Base-by-base conservation (phyloP, 2,888 invertebrate species). In the Torymus aiolomorphi region DNA sequence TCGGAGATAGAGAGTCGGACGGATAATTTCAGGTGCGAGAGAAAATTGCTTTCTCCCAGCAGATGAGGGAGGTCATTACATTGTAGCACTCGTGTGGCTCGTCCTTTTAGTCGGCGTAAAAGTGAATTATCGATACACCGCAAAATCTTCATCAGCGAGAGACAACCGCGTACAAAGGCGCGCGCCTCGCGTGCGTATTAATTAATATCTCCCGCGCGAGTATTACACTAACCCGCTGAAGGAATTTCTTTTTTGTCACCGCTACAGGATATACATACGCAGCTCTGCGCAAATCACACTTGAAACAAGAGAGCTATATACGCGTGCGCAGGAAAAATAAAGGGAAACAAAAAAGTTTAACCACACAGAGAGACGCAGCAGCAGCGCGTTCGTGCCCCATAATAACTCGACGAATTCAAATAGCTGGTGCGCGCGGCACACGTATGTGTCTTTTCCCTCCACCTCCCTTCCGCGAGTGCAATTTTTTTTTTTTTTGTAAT, bases 321-420 rank as follows among this genome's bases (percentile, higher is more conserved):
- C 57, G 16, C 10, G 8, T 0, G 16, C 16, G 16, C 1, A 57
- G 24, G 16, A 54, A 54, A 65, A 20, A 16, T n/a, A 72, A 51
- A 70, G 59, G 20, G 31, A 3, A 31, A 31, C 31, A 31, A 75
- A 59, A 57, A 69, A 76, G 69, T 62, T 62, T 52, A 69, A 62
- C 31, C 31, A 18, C 18, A 66, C 16, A 42, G 10, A 42, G 42
- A 3, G 3, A 42, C 63, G 42, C 16, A 51, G 31, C 24, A 20
- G 24, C 20, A 31, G 8, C 31, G 31, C 31, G 31, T 31, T 31
- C 31, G 31, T 61, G n/a, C 16, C 10, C 13, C 18, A 52, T 77
- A 77, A 79, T 76, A 80, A 82, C 71, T 71, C 69, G 80, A 69
- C 69, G 80, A 69, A 72, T 77, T 80, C 77, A 74, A 69, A 78